Conservation (phyloP, 2,113 vertebrate species). For the Malurus cyaneus region DNA sequence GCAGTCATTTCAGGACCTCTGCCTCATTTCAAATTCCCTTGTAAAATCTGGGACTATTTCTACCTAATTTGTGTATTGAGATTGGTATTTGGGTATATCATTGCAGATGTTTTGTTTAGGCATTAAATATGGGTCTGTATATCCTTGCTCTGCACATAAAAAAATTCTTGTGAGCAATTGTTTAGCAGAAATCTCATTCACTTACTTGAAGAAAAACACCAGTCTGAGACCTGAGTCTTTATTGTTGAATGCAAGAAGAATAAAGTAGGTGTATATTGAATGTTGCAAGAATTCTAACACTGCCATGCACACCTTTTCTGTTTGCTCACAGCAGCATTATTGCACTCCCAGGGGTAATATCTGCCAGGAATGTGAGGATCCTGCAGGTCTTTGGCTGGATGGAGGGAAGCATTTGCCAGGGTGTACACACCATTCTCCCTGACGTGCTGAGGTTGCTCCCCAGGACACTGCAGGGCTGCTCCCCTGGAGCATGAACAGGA, state of each 20-base stretch:
- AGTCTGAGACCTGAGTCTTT: not conserved
- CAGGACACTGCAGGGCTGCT: accelerated
- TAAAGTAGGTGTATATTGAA: not conserved
- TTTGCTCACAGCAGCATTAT: not conserved
- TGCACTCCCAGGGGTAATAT: not conserved
- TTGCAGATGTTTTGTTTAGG: not conserved
- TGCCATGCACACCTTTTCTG: not conserved
- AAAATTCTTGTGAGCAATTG: not conserved
- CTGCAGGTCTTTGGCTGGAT: not conserved
- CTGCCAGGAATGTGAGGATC: not conserved
- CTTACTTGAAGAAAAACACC: not conserved
- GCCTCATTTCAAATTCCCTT: not conserved
- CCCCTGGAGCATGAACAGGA: not conserved
- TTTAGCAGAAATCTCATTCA: not conserved
- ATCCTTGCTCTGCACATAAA: not conserved
- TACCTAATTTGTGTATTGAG: not conserved
- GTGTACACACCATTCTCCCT: accelerated
- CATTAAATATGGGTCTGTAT: not conserved
- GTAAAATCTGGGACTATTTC: not conserved
- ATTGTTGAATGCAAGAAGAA: not conserved
- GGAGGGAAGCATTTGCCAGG: not conserved
- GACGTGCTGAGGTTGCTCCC: not conserved
- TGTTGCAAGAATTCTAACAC: not conserved
- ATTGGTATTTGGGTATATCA: not conserved
- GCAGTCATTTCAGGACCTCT: not conserved